phyloP scores from a whole-genome alignment of 2,888 invertebrate species.

The Dichetophora obliterata region DNA sequence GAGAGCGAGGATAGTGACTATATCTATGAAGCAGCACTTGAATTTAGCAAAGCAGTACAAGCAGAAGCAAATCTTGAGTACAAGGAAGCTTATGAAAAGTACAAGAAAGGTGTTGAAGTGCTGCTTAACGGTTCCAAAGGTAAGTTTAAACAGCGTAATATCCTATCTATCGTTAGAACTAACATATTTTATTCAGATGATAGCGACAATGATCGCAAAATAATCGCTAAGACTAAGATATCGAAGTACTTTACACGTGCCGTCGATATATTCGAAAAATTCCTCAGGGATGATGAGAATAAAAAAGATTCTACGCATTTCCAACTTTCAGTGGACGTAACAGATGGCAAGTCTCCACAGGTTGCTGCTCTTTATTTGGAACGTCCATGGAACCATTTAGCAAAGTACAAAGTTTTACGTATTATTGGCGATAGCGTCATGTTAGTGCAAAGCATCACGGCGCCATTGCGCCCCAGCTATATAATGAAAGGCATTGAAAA shows the following conservation, averaged over 20 bases:
- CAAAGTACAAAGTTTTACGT: conserved; percentile 67
- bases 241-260: conserved; percentile 67
- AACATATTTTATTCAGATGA: conserved; percentile 54
- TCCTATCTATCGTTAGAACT: background rate
- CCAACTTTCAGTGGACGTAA: conserved; percentile 64
- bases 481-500: conserved; percentile 69
- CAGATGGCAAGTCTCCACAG: conserved; percentile 52
- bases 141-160: conserved; percentile 22
- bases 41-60: conserved; percentile 68
- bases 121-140: conserved; percentile 64
- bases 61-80: conserved; percentile 68
- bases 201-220: conserved; percentile 64
- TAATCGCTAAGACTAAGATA: conserved; percentile 69
- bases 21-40: conserved; percentile 69
- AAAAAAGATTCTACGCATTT: conserved; percentile 51
- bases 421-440: conserved; percentile 65
- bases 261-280: conserved; percentile 66
- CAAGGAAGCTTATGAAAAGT: conserved; percentile 62
- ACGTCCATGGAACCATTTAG: conserved; percentile 67
- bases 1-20: conserved; percentile 68
- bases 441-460: conserved; percentile 68
- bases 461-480: conserved; percentile 59
- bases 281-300: conserved; percentile 51
- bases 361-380: conserved; percentile 58
- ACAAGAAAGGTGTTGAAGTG: conserved; percentile 67